Evolutionary conservation across 2,113 vertebrate species (phyloP).

Genomic region (Drymodes brunneopygia): DNA sequence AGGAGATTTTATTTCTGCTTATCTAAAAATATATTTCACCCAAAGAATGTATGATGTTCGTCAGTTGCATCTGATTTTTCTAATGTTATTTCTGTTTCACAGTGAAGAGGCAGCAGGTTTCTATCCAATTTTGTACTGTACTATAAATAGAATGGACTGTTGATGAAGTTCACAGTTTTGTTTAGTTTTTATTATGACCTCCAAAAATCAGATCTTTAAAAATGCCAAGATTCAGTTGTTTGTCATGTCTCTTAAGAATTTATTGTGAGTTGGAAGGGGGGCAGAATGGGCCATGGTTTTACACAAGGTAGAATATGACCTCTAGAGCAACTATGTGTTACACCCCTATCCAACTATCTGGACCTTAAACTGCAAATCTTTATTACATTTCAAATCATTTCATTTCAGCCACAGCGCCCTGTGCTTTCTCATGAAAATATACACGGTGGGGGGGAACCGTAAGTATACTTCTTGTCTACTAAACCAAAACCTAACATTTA

Average conservation of each 20-base stretch:
- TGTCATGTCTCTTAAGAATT: slow-evolving; percentile 3
- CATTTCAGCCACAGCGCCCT: slow-evolving; percentile 83
- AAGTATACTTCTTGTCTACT: slow-evolving; percentile 81
- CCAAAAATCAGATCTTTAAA: slow-evolving; percentile 37
- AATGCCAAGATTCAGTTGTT: not conserved
- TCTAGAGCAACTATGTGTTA: slow-evolving; percentile 21
- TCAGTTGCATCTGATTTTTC: not conserved
- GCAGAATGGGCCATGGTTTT: not conserved
- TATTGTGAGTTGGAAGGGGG: not conserved
- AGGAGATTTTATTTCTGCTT: slow-evolving; percentile 33
- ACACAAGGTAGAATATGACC: slow-evolving; percentile 39
- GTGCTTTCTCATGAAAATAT: slow-evolving; percentile 87
- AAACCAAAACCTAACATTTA: slow-evolving; percentile 8
- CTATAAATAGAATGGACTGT: slow-evolving; percentile 22
- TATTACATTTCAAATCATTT: slow-evolving; percentile 74
- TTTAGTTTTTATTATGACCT: slow-evolving; percentile 6
- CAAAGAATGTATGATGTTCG: not conserved
- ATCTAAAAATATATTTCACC: not conserved
- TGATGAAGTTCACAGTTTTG: slow-evolving; percentile 19
- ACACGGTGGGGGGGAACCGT: slow-evolving; percentile 93
- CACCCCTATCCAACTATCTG: slow-evolving; percentile 43
- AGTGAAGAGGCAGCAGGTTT: slow-evolving; percentile 46
- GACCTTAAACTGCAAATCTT: slow-evolving; percentile 36
- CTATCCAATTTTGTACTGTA: not conserved
- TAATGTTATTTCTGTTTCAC: slow-evolving; percentile 31